Percentiles rank a stretch among this genome's conserved stretches.
These are phyloP conservation scores for Drosophila erecta DNA, from an alignment of 1,140 invertebrate genomes.

Conservation along the genomic window DNA sequence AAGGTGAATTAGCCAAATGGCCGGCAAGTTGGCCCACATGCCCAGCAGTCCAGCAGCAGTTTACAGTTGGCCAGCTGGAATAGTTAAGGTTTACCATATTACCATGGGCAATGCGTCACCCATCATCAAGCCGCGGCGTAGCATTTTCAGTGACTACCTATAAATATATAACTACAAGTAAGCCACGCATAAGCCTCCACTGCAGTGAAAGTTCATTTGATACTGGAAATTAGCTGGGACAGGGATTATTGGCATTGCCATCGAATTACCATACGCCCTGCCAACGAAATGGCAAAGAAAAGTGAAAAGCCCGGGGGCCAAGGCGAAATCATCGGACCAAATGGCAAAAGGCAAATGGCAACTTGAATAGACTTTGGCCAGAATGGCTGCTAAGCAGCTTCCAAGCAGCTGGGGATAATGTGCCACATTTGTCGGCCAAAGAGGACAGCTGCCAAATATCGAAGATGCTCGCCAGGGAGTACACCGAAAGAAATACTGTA, in stretches of 20 bases:
- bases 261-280: conserved; percentile 39
- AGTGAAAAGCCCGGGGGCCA: conserved; percentile 58
- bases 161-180: conserved; percentile 30
- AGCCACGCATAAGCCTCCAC: conserved; percentile 69
- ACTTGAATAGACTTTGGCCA: background rate
- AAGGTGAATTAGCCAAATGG: conserved; percentile 35
- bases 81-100: background rate
- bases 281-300: conserved; percentile 18
- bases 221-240: conserved; percentile 49
- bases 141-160: conserved; percentile 19
- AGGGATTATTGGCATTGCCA: conserved; percentile 29
- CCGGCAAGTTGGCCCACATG: conserved; percentile 59
- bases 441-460: conserved; percentile 25
- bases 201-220: conserved; percentile 74
- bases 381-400: conserved; percentile 24
- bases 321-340: conserved; percentile 12
- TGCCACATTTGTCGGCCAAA: conserved; percentile 59
- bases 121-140: conserved; percentile 49
- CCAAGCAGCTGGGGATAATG: conserved; percentile 43
- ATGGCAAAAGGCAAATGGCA: conserved; percentile 22
- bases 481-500: background rate
- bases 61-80: conserved; percentile 41
- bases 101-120: conserved; percentile 64
- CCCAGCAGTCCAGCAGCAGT: conserved; percentile 46
- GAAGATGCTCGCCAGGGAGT: conserved; percentile 45